These are phyloP conservation scores for Chydorus sphaericus DNA, from an alignment of 2,888 invertebrate species.

Conservation along the genomic window DNA sequence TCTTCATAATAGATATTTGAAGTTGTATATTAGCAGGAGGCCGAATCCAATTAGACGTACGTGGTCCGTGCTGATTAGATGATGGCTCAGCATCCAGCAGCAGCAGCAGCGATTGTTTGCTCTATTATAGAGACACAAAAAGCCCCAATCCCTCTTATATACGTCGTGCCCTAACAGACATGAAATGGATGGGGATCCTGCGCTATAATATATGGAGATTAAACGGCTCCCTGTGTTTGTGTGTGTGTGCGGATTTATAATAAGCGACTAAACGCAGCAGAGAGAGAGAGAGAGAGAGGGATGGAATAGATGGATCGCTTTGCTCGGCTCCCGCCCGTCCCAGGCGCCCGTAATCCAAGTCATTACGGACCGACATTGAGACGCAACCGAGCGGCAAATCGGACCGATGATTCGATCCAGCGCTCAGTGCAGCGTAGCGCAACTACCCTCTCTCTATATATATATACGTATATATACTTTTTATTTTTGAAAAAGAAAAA, in stretches of 20 bases:
- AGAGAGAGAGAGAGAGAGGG: neutral
- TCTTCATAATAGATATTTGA: too few relatives aligned
- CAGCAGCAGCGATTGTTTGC: neutral
- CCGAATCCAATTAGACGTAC: neutral
- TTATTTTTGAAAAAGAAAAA: too few relatives aligned
- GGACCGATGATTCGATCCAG: constrained; percentile 1
- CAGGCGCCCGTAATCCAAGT: constrained; percentile 8
- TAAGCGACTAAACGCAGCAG: constrained; percentile 3
- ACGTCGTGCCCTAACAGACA: neutral
- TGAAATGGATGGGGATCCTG: constrained; percentile 6
- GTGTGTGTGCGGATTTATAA: neutral
- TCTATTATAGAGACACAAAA: neutral
- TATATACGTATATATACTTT: too few relatives aligned
- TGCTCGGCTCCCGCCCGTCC: neutral
- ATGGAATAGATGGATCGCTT: neutral
- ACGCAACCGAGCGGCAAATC: constrained; percentile 12
- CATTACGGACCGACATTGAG: constrained; percentile 11
- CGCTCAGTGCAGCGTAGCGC: neutral
- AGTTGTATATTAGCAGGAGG: too few relatives aligned
- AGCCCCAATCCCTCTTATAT: neutral
- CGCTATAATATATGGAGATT: constrained; percentile 5
- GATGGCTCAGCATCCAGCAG: neutral
- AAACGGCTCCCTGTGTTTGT: neutral
- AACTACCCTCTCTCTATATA: neutral
- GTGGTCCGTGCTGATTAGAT: constrained; percentile 2